Evolutionary conservation across 1,140 invertebrate genomes (phyloP).

Genomic region (Acromyrmex charruanus): DNA sequence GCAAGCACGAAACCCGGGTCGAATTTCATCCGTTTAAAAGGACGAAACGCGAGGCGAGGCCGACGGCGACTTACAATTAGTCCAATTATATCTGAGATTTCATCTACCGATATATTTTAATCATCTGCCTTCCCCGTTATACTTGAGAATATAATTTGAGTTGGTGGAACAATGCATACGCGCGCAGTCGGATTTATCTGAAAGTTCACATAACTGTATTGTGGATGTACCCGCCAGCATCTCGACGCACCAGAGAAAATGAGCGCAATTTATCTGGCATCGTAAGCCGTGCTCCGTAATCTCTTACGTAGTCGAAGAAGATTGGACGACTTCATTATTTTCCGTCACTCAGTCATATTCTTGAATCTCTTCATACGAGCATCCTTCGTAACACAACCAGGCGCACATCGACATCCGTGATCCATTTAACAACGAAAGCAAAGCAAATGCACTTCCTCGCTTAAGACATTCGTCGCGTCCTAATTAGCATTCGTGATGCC

Average conservation of each 20-base stretch:
- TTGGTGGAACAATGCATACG: slow-evolving; percentile 10
- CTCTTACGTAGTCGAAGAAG: slow-evolving; percentile 10
- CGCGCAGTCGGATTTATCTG: slow-evolving; percentile 26
- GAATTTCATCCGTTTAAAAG: slow-evolving; percentile 11
- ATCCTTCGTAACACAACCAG: not conserved
- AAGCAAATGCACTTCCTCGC: slow-evolving; percentile 55
- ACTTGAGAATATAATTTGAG: not conserved
- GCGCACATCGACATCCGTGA: slow-evolving; percentile 70
- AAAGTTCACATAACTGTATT: slow-evolving; percentile 16
- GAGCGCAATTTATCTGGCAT: slow-evolving; percentile 6
- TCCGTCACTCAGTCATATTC: not conserved
- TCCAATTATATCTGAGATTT: slow-evolving; percentile 19
- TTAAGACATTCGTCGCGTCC: slow-evolving; percentile 47
- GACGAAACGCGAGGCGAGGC: not conserved
- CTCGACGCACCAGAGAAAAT: not conserved
- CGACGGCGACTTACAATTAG: not conserved
- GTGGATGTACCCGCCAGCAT: slow-evolving; percentile 1
- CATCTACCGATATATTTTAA: not conserved
- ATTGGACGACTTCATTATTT: slow-evolving; percentile 13
- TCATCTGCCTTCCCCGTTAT: slow-evolving; percentile 2
- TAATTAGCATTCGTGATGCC: slow-evolving; percentile 12
- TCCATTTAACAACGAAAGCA: slow-evolving; percentile 56
- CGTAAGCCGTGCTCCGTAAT: not conserved
- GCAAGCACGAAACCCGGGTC: slow-evolving; percentile 3
- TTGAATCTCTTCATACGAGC: not conserved